A percentile compares a stretch with the other conserved stretches of the same genome.
These are phyloP conservation scores for Myocastor coypus DNA, from an alignment of 2,113 vertebrate genomes.

Conservation along the genomic window DNA sequence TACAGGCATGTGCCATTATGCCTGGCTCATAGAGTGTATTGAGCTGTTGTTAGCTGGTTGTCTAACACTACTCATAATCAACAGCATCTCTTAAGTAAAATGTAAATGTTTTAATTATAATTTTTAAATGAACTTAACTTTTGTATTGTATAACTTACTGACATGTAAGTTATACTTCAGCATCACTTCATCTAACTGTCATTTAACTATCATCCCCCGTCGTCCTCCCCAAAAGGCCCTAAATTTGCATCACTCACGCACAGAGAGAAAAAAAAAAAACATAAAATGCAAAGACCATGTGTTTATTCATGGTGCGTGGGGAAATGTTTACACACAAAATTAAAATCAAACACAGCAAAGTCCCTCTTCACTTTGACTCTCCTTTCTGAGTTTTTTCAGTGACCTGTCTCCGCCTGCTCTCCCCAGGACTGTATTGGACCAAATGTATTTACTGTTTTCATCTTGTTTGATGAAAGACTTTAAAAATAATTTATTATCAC, in stretches of 20 bases:
- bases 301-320: constrained; percentile 85
- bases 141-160: constrained; percentile 62
- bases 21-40: constrained; percentile 12
- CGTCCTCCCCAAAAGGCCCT: constrained; percentile 74
- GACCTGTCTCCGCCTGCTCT: constrained; percentile 42
- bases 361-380: constrained; percentile 74
- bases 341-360: constrained; percentile 66
- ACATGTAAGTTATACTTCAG: constrained; percentile 70
- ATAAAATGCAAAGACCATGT: constrained; percentile 84
- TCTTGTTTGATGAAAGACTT: constrained; percentile 77
- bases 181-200: constrained; percentile 76
- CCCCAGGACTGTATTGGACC: constrained; percentile 72
- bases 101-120: constrained; percentile 70
- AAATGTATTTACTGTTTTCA: constrained; percentile 79
- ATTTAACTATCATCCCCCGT: constrained; percentile 74
- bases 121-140: constrained; percentile 74
- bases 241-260: constrained; percentile 73
- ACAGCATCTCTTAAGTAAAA: constrained; percentile 75
- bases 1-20: background rate
- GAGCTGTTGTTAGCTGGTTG: constrained; percentile 76
- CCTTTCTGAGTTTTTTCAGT: constrained; percentile 55
- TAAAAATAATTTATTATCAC: constrained; percentile 77
- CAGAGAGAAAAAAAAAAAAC: background rate
- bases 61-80: constrained; percentile 79
- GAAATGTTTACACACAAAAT: constrained; percentile 86